Percentiles rank a stretch among this genome's conserved stretches.
Conservation (phyloP, 1,140 invertebrate species). For the Palaemon carinicauda region DNA sequence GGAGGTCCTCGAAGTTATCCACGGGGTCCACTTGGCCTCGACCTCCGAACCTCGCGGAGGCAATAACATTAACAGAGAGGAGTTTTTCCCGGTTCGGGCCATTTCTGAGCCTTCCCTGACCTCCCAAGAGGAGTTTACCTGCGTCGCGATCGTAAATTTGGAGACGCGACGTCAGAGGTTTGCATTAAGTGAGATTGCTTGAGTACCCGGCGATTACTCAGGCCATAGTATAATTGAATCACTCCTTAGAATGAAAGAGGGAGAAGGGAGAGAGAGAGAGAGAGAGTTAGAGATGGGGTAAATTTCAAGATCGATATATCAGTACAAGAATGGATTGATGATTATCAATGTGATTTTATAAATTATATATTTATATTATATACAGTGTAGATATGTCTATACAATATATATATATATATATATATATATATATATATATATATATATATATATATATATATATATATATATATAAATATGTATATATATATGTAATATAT, state of each 20-base stretch:
- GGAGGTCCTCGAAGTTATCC: not conserved
- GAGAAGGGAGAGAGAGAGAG: not conserved
- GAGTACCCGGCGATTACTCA: constrained; percentile 52
- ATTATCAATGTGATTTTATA: no score
- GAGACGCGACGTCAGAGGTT: constrained; percentile 45
- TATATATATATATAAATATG: no score
- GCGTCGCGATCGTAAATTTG: constrained; percentile 41
- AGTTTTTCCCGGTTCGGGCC: constrained; percentile 47
- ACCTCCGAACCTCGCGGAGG: constrained; percentile 26
- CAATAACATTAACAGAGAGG: constrained; percentile 54
- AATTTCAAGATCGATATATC: not conserved
- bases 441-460: no score
- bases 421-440: no score
- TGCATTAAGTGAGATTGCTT: constrained; percentile 57
- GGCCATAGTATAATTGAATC: constrained; percentile 50
- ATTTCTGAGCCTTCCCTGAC: constrained; percentile 36
- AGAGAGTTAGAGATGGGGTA: not conserved
- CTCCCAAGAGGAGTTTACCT: constrained; percentile 46
- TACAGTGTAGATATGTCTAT: no score
- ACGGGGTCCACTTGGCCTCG: constrained; percentile 38
- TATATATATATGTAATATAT: no score
- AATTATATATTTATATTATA: no score
- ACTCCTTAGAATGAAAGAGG: not conserved
- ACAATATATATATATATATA: no score
- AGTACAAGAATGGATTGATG: not conserved